Evolutionary conservation across 1,140 invertebrate species (phyloP).

Genomic region (Aphaenogaster rudis): DNA sequence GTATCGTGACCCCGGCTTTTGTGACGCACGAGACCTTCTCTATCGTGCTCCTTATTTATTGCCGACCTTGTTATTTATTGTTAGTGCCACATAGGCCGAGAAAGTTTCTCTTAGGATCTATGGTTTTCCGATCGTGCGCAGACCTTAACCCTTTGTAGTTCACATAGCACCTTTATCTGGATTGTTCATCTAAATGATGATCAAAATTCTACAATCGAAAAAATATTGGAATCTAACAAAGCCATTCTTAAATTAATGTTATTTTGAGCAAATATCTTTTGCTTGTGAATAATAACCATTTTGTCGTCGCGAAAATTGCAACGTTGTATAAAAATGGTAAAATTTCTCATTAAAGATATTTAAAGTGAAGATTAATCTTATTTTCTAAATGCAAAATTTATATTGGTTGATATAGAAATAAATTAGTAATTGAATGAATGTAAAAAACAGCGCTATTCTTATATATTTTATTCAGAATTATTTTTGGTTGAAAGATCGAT

Average conservation of each 20-base stretch:
- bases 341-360: not conserved
- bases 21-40: slow-evolving; percentile 51
- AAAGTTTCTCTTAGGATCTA: slow-evolving; percentile 56
- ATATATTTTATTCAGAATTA: slow-evolving; percentile 11
- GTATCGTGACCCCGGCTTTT: slow-evolving; percentile 49
- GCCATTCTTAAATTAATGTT: not conserved
- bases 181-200: not conserved
- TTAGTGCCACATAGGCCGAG: slow-evolving; percentile 46
- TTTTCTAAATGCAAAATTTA: not conserved
- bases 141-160: slow-evolving; percentile 39
- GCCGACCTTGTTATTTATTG: slow-evolving; percentile 59
- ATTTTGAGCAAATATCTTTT: not conserved
- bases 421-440: not conserved
- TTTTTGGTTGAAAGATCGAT: not conserved
- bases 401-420: not conserved
- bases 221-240: not conserved
- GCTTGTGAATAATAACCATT: not conserved
- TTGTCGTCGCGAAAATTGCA: not conserved
- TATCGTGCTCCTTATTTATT: slow-evolving; percentile 54
- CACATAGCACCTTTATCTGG: not conserved
- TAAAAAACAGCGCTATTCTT: not conserved
- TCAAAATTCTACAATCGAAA: not conserved
- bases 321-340: not conserved
- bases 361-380: not conserved
- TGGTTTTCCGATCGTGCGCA: slow-evolving; percentile 49